Evolutionary conservation across 1,140 invertebrate genomes (phyloP).

Genomic region (Amyelois transitella): DNA sequence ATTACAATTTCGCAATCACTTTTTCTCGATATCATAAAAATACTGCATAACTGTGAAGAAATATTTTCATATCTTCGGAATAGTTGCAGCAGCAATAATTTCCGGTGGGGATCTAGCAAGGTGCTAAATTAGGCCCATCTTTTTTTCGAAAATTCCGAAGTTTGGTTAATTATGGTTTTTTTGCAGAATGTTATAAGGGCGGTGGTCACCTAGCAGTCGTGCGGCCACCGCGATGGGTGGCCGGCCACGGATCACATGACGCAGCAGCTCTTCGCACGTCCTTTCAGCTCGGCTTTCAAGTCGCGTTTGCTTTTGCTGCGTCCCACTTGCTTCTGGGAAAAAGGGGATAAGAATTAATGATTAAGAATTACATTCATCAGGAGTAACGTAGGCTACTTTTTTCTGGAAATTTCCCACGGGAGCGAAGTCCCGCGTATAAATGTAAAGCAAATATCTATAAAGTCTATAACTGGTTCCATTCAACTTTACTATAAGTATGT

Average conservation of each 20-base stretch:
- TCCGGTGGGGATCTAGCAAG: slow-evolving; percentile 31
- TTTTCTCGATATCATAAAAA: neutral
- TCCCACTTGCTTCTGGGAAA: slow-evolving; percentile 62
- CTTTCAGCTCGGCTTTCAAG: slow-evolving; percentile 75
- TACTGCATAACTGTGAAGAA: neutral
- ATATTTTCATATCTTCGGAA: neutral
- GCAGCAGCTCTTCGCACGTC: slow-evolving; percentile 74
- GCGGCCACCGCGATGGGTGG: slow-evolving; percentile 70
- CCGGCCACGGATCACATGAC: slow-evolving; percentile 76
- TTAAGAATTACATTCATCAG: too few relatives aligned
- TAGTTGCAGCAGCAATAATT: neutral
- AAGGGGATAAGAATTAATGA: too few relatives aligned
- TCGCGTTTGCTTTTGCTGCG: slow-evolving; percentile 75
- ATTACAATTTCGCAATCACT: neutral
- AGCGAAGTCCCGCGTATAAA: too few relatives aligned
- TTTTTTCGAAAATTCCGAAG: slow-evolving; percentile 10
- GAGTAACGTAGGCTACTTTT: too few relatives aligned
- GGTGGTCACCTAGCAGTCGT: slow-evolving; percentile 65
- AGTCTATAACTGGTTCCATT: too few relatives aligned
- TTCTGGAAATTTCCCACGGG: too few relatives aligned
- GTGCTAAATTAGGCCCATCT: slow-evolving; percentile 31
- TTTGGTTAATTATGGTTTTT: neutral
- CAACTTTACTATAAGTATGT: too few relatives aligned
- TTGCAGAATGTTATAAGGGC: slow-evolving; percentile 25
- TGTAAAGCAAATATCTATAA: too few relatives aligned